A percentile compares a stretch with the other conserved stretches of the same genome.
These are phyloP conservation scores for Phrynosoma blainvillii DNA, from an alignment of 2,113 vertebrate species.

Conservation along the genomic window DNA sequence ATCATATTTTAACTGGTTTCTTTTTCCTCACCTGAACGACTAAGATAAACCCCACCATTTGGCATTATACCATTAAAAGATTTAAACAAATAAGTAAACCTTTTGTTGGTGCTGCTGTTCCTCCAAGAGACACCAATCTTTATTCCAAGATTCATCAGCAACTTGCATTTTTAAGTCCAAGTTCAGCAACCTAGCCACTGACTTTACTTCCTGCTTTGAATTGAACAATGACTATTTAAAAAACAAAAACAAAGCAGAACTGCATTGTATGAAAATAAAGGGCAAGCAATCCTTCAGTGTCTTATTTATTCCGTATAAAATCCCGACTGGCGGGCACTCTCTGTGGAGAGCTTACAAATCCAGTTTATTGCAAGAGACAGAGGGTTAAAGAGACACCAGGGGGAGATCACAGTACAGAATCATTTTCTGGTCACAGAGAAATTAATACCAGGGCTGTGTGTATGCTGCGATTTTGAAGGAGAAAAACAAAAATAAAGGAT, in stretches of 20 bases:
- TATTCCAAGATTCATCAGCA: not conserved
- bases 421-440: not conserved
- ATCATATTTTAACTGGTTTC: not conserved
- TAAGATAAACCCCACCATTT: not conserved
- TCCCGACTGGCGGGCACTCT: constrained; percentile 17
- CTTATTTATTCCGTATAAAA: constrained; percentile 35
- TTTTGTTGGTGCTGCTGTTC: not conserved
- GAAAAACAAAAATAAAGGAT: not conserved
- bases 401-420: constrained; percentile 24
- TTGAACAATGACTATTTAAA: not conserved
- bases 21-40: not conserved
- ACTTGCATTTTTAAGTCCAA: not conserved
- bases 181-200: not conserved
- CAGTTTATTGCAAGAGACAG: constrained; percentile 26
- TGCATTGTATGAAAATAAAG: constrained; percentile 24
- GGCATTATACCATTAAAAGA: not conserved
- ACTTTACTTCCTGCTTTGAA: not conserved
- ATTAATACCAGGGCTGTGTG: constrained; percentile 15
- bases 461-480: not conserved
- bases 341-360: constrained; percentile 18
- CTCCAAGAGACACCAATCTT: not conserved
- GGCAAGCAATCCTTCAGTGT: constrained; percentile 30
- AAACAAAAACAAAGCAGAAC: not conserved
- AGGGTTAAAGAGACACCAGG: not conserved
- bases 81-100: too few species aligned